Evolutionary conservation across 2,888 invertebrate species (phyloP).

Genomic region (Neoitamus cyanurus): DNA sequence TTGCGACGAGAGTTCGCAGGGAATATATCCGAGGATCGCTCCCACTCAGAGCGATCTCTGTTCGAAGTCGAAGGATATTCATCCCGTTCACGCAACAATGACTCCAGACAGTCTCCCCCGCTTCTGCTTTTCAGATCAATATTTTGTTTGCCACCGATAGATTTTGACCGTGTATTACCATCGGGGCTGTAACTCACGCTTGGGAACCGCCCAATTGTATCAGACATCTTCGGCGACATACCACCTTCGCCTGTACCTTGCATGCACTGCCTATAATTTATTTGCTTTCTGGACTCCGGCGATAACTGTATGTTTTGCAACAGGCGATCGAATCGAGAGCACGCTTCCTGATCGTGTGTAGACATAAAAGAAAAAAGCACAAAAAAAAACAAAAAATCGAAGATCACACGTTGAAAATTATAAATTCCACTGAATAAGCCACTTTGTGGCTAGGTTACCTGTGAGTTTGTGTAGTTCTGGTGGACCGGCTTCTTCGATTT

Average conservation of each 20-base stretch:
- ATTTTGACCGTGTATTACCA: not conserved
- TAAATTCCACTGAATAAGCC: not conserved
- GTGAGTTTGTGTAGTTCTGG: not conserved
- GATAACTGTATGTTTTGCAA: constrained; percentile 52
- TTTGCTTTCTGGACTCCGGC: constrained; percentile 39
- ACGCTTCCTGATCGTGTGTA: constrained; percentile 45
- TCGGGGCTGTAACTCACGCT: constrained; percentile 38
- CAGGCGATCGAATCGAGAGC: constrained; percentile 50
- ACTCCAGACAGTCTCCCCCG: not conserved
- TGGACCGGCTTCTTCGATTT: not conserved
- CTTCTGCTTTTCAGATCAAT: not conserved
- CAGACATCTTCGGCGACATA: not conserved
- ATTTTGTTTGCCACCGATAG: not conserved
- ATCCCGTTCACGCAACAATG: not conserved
- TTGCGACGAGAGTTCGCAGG: constrained; percentile 9
- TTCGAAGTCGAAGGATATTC: not conserved
- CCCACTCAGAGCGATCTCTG: constrained; percentile 14
- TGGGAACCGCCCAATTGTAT: constrained; percentile 9
- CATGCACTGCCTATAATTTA: not conserved
- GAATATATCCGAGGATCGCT: constrained; percentile 2
- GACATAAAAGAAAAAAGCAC: constrained; percentile 13
- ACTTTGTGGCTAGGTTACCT: constrained; percentile 3
- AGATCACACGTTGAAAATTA: constrained; percentile 2
- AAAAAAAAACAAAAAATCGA: constrained; percentile 43
- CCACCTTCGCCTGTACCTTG: not conserved